Conservation (phyloP, 2,797 vertebrate genomes). For the Channa striata region DNA sequence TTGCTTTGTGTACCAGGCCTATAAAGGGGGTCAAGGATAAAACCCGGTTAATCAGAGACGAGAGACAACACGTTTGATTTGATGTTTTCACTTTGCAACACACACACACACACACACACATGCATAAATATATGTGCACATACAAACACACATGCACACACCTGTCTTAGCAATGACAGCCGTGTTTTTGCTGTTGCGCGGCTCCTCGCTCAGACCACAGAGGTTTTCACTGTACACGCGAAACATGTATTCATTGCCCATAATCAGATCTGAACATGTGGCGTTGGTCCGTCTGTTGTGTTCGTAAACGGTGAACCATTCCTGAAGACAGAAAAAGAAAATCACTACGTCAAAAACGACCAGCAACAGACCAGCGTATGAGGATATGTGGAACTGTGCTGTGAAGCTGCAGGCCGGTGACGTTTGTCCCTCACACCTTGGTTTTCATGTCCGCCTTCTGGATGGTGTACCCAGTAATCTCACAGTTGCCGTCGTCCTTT, state of each 20-base stretch:
- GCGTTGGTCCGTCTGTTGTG: conserved; percentile 89
- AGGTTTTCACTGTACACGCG: conserved; percentile 90
- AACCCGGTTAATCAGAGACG: conserved; percentile 19
- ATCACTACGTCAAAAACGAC: background rate
- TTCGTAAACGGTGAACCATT: conserved; percentile 92
- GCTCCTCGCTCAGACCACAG: conserved; percentile 88
- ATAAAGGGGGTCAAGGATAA: conserved; percentile 4
- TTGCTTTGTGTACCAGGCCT: conserved; percentile 81
- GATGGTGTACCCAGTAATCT: conserved; percentile 89
- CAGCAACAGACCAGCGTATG: too few species aligned
- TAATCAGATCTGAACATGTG: conserved; percentile 89
- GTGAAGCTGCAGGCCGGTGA: too few species aligned
- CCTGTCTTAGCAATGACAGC: conserved; percentile 88
- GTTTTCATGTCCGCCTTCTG: conserved; percentile 96
- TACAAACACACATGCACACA: conserved; percentile 46
- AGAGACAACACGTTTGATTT: background rate
- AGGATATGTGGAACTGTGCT: background rate
- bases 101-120: background rate
- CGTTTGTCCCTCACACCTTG: conserved; percentile 79
- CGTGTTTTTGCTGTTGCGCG: conserved; percentile 87
- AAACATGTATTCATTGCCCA: conserved; percentile 93
- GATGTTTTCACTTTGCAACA: background rate
- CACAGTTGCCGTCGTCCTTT: conserved; percentile 90
- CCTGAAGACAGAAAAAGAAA: conserved; percentile 72
- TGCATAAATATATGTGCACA: background rate